A percentile compares a stretch with the other conserved stretches of the same genome.
phyloP scores from a whole-genome alignment of 2,888 invertebrate species.

The Meloe dianella region DNA sequence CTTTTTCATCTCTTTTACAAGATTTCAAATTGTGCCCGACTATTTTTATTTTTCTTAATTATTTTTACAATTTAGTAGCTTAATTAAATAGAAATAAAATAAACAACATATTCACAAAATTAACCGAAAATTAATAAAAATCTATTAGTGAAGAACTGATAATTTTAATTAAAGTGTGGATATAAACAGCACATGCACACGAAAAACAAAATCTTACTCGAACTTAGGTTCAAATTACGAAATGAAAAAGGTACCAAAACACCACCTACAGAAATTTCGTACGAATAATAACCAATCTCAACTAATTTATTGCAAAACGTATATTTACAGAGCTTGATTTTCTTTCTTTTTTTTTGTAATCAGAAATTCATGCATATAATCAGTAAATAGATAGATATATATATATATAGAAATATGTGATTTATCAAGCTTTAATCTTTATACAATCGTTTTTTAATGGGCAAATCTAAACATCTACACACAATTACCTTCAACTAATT shows the following conservation, averaged over 20 bases:
- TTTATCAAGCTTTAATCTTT: neutral
- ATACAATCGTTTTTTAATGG: neutral
- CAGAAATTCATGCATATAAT: neutral
- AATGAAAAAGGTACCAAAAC: slow-evolving; percentile 39
- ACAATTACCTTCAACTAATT: slow-evolving; percentile 29
- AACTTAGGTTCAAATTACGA: slow-evolving; percentile 38
- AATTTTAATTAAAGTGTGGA: neutral
- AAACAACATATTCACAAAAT: neutral
- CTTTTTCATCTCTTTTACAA: neutral
- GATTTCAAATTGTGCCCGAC: neutral
- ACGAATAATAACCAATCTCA: neutral
- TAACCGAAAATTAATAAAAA: neutral
- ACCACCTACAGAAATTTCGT: slow-evolving; percentile 36
- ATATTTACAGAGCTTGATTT: slow-evolving; percentile 23
- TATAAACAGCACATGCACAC: slow-evolving; percentile 27
- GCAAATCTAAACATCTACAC: slow-evolving; percentile 17
- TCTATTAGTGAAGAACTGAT: neutral
- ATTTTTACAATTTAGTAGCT: neutral
- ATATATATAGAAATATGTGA: neutral
- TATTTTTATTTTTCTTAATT: neutral
- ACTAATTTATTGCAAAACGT: neutral
- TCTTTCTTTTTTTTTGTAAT: too few relatives aligned
- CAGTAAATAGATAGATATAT: too few relatives aligned
- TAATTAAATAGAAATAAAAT: neutral
- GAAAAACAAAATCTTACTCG: slow-evolving; percentile 36